Evolutionary conservation across 2,113 vertebrate species (phyloP).

Genomic region (Calonectris borealis): DNA sequence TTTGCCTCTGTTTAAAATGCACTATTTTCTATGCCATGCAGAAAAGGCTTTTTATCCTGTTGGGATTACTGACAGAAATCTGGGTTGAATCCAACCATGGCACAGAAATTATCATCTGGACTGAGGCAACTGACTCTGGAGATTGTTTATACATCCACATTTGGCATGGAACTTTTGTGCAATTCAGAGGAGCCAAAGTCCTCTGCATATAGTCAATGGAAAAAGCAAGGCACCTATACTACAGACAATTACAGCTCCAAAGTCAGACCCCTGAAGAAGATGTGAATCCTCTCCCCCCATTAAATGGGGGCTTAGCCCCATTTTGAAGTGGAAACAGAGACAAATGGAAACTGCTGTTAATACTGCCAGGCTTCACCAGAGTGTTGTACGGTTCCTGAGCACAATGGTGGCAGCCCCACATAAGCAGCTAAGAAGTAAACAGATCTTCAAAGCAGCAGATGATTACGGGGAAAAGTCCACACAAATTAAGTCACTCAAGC

Average conservation of each 20-base stretch:
- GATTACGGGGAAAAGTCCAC: not conserved
- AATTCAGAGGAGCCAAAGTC: not conserved
- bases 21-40: not conserved
- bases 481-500: not conserved
- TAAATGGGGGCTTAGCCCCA: not conserved
- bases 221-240: not conserved
- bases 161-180: not conserved
- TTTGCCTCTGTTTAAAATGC: not conserved
- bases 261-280: not conserved
- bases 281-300: not conserved
- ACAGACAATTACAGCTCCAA: not conserved
- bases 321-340: not conserved
- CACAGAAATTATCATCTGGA: not conserved
- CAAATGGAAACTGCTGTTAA: not conserved
- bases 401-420: not conserved
- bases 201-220: not conserved
- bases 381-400: not conserved
- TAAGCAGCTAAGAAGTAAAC: not conserved
- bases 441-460: not conserved
- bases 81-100: not conserved
- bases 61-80: not conserved
- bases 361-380: not conserved
- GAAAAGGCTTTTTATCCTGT: not conserved
- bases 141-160: not conserved
- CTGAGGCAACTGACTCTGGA: not conserved